Evolutionary conservation across 2,888 invertebrate species (phyloP).

Genomic region (Aphidoletes aphidimyza): DNA sequence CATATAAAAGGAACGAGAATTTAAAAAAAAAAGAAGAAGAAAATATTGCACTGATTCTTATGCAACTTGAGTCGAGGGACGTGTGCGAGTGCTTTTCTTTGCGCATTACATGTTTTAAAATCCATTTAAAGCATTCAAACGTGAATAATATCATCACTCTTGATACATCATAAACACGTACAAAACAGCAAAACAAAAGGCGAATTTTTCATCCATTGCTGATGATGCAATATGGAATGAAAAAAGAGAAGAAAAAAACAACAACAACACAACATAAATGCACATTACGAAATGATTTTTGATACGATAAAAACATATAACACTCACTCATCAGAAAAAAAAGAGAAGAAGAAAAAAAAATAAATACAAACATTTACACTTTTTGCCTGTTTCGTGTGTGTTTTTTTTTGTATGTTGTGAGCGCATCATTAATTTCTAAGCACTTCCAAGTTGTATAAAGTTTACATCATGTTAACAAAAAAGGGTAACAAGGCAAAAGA

Average conservation of each 20-base stretch:
- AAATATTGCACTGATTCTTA: constrained; percentile 29
- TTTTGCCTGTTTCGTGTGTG: not conserved
- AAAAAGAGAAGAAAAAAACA: not conserved
- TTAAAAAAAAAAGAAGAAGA: too few relatives aligned
- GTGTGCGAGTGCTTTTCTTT: not conserved
- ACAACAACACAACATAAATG: not conserved
- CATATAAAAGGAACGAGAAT: too few relatives aligned
- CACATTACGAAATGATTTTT: constrained; percentile 33
- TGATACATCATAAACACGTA: constrained; percentile 39
- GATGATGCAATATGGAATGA: not conserved
- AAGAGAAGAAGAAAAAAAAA: not conserved
- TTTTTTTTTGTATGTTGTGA: not conserved
- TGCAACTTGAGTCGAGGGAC: not conserved
- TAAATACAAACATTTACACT: not conserved
- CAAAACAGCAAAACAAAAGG: not conserved
- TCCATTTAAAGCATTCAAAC: constrained; percentile 53
- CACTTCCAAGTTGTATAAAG: not conserved
- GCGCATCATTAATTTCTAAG: constrained; percentile 19
- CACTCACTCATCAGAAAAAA: not conserved
- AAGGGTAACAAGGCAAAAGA: not conserved
- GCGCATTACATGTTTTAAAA: constrained; percentile 31
- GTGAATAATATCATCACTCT: constrained; percentile 40
- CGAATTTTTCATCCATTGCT: too few relatives aligned
- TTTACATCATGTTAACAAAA: not conserved
- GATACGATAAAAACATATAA: not conserved